These are phyloP conservation scores for Allacma fusca DNA, from an alignment of 2,888 invertebrate species.

Conservation along the genomic window DNA sequence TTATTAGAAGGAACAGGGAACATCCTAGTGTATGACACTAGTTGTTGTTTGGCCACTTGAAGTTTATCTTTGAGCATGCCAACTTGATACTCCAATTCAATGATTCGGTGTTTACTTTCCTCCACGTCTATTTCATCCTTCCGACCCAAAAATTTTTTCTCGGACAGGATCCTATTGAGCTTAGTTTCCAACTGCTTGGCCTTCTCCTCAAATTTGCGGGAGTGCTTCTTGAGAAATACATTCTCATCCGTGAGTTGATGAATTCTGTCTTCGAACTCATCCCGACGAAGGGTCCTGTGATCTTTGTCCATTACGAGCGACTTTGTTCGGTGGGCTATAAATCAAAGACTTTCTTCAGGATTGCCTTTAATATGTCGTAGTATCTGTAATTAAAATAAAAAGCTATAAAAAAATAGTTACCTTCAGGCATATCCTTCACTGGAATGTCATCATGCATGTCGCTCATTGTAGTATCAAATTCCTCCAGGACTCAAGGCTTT, in stretches of 20 bases:
- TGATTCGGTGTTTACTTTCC: slow-evolving; percentile 54
- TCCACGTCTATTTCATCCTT: slow-evolving; percentile 52
- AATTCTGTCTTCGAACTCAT: slow-evolving; percentile 42
- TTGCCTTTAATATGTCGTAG: neutral
- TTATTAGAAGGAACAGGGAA: slow-evolving; percentile 46
- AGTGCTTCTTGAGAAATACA: slow-evolving; percentile 49
- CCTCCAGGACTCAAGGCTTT: too few species aligned
- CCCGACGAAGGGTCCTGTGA: slow-evolving; percentile 23
- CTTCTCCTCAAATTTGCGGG: slow-evolving; percentile 55
- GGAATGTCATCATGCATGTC: slow-evolving; percentile 38
- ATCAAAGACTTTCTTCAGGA: too few species aligned
- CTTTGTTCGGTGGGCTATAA: slow-evolving; percentile 38
- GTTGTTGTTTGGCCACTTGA: slow-evolving; percentile 53
- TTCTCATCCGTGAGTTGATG: slow-evolving; percentile 53
- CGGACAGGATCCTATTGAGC: slow-evolving; percentile 46
- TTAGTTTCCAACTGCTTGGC: slow-evolving; percentile 57
- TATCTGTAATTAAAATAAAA: neutral
- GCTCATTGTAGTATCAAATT: too few species aligned
- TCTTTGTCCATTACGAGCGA: slow-evolving; percentile 38
- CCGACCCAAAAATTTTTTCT: slow-evolving; percentile 46
- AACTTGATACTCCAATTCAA: slow-evolving; percentile 55
- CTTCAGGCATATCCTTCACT: slow-evolving; percentile 40
- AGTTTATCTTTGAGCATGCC: slow-evolving; percentile 53
- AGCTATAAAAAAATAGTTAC: neutral
- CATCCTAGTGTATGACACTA: slow-evolving; percentile 54